Percentiles rank a stretch among this genome's conserved stretches.
These are phyloP conservation scores for Incurvaria masculella DNA, from an alignment of 2,888 invertebrate genomes.

Conservation along the genomic window DNA sequence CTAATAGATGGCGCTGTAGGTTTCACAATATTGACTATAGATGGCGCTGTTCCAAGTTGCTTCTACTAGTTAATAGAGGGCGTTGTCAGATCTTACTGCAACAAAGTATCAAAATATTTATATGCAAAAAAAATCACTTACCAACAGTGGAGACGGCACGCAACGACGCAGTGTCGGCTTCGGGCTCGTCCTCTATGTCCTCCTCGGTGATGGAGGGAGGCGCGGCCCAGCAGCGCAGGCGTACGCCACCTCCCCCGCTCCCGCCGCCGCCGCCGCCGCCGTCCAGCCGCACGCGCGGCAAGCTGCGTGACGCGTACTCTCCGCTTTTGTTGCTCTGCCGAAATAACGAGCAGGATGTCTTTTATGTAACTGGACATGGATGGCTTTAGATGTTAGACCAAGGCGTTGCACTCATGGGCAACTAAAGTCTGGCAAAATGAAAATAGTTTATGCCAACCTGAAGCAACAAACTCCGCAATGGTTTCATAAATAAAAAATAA, in stretches of 20 bases:
- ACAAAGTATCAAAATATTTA: too few species aligned
- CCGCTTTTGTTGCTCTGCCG: conserved; percentile 34
- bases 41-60: too few species aligned
- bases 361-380: too few species aligned
- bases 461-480: too few species aligned
- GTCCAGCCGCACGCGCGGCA: conserved; percentile 67
- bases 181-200: conserved; percentile 59
- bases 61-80: not conserved
- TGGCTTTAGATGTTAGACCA: too few species aligned
- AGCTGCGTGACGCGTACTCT: conserved; percentile 41
- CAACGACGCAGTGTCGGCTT: conserved; percentile 63
- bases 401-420: too few species aligned
- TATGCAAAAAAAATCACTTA: too few species aligned
- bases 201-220: conserved; percentile 68
- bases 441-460: too few species aligned
- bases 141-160: conserved; percentile 62
- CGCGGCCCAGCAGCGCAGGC: conserved; percentile 58
- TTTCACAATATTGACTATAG: not conserved
- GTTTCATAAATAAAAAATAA: too few species aligned
- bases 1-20: conserved; percentile 26
- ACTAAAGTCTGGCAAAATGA: too few species aligned
- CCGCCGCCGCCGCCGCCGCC: conserved; percentile 55
- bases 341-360: too few species aligned
- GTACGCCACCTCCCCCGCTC: conserved; percentile 60
- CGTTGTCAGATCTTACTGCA: not conserved